Percentiles rank a stretch among this genome's conserved stretches.
These are phyloP conservation scores for Hemitrygon akajei DNA, from an alignment of 2,797 vertebrate species.

Conservation along the genomic window DNA sequence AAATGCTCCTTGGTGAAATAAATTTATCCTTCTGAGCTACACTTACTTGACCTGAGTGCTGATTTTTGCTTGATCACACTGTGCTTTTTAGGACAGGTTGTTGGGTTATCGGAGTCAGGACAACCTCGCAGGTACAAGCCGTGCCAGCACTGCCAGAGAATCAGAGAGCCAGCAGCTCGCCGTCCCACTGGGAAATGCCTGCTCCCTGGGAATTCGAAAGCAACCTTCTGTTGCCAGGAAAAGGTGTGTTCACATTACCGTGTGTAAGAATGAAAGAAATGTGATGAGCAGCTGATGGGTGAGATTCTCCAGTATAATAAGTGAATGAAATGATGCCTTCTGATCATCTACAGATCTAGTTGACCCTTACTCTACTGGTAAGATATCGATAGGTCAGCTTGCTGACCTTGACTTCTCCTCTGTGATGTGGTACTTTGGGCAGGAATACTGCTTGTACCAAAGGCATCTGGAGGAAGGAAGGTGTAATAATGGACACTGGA, in stretches of 20 bases:
- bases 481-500: background rate
- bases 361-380: background rate
- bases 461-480: background rate
- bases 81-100: slow-evolving; percentile 48
- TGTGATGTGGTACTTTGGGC: background rate
- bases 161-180: slow-evolving; percentile 38
- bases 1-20: background rate
- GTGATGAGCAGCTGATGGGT: background rate
- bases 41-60: background rate
- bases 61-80: background rate
- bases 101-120: slow-evolving; percentile 42
- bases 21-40: background rate
- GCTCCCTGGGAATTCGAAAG: slow-evolving; percentile 37
- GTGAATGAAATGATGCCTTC: background rate
- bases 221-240: slow-evolving; percentile 39
- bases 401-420: background rate
- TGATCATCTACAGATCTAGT: background rate
- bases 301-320: background rate
- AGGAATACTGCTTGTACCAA: background rate
- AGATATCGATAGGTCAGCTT: background rate
- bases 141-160: slow-evolving; percentile 41
- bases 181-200: slow-evolving; percentile 13
- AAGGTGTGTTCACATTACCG: slow-evolving; percentile 47
- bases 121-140: slow-evolving; percentile 44
- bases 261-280: background rate